Percentiles rank a stretch among this genome's conserved stretches.
phyloP scores from a whole-genome alignment of 2,888 invertebrate genomes.

The Acanthosepion lycidas region DNA sequence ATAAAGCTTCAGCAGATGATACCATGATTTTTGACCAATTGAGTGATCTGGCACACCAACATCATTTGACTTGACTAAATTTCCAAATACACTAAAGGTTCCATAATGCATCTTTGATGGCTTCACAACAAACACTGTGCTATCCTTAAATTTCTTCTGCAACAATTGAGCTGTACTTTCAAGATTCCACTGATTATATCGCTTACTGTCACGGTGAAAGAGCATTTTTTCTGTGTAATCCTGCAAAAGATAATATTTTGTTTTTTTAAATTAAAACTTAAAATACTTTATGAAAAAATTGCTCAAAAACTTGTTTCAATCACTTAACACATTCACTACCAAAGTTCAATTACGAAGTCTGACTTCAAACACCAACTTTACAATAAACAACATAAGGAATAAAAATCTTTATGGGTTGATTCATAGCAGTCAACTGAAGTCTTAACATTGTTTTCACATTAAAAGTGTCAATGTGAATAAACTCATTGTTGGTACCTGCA shows the following conservation, averaged over 20 bases:
- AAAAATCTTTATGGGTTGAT: too few relatives aligned
- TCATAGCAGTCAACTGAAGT: too few relatives aligned
- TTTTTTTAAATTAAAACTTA: neutral
- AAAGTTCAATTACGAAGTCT: too few relatives aligned
- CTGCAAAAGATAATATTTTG: conserved; percentile 75
- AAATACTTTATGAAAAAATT: neutral
- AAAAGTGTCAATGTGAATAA: too few relatives aligned
- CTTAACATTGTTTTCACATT: too few relatives aligned
- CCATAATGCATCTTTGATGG: conserved; percentile 84
- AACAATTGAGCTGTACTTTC: conserved; percentile 84
- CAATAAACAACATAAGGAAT: too few relatives aligned
- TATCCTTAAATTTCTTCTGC: conserved; percentile 81
- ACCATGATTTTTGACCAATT: conserved; percentile 83
- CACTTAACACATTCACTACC: too few relatives aligned
- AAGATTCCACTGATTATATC: conserved; percentile 86
- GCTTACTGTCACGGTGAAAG: conserved; percentile 83
- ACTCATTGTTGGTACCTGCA: too few relatives aligned
- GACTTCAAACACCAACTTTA: too few relatives aligned
- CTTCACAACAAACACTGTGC: conserved; percentile 70
- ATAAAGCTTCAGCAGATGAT: conserved; percentile 81
- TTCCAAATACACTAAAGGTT: conserved; percentile 90
- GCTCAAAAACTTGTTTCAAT: too few relatives aligned
- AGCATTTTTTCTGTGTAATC: conserved; percentile 90
- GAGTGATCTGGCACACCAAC: conserved; percentile 86
- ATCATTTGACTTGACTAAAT: conserved; percentile 87